These are phyloP conservation scores for Tiliqua scincoides DNA, from an alignment of 2,113 vertebrate species.

Conservation along the genomic window DNA sequence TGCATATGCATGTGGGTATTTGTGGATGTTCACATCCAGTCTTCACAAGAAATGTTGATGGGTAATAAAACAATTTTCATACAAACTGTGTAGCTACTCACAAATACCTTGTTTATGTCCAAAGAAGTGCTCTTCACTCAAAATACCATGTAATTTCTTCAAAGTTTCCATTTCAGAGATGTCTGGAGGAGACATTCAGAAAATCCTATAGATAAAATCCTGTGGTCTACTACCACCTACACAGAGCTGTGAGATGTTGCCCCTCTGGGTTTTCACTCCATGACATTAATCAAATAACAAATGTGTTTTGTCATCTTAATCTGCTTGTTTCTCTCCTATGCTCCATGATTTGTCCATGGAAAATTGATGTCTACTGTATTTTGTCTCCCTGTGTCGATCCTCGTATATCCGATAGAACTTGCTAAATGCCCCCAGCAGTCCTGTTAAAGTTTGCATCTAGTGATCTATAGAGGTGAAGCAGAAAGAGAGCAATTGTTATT, in stretches of 20 bases:
- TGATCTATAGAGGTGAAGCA: constrained; percentile 33
- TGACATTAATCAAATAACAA: constrained; percentile 49
- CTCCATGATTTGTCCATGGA: constrained; percentile 48
- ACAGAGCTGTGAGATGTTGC: constrained; percentile 59
- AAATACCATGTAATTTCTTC: neutral
- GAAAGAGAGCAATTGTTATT: neutral
- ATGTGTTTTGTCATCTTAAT: constrained; percentile 31
- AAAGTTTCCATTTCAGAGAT: constrained; percentile 51
- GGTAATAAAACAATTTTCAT: neutral
- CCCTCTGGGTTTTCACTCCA: constrained; percentile 52
- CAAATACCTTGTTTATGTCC: neutral
- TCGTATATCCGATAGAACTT: constrained; percentile 35
- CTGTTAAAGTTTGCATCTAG: constrained; percentile 21
- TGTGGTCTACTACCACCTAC: constrained; percentile 58
- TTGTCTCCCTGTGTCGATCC: constrained; percentile 47
- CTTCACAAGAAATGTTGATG: neutral
- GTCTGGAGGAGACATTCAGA: constrained; percentile 53
- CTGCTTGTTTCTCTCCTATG: constrained; percentile 49
- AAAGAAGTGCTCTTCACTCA: neutral
- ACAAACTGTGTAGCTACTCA: neutral
- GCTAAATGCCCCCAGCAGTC: neutral
- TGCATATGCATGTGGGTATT: neutral
- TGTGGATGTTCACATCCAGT: neutral
- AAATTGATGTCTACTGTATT: constrained; percentile 40
- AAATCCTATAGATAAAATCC: constrained; percentile 62